Evolutionary conservation across 2,113 vertebrate species (phyloP).

Genomic region (Microtus ochrogaster): DNA sequence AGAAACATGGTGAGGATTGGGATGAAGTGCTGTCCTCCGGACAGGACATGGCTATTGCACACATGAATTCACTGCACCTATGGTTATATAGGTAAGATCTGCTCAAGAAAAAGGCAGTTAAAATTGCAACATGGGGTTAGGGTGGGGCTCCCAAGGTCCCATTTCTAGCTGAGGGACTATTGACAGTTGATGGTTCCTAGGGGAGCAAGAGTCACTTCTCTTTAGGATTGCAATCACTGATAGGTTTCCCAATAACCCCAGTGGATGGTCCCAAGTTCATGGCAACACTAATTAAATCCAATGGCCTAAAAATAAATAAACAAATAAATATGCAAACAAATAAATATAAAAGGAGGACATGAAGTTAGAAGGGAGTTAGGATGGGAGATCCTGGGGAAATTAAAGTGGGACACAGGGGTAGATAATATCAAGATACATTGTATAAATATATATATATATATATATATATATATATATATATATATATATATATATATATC

Average conservation of each 20-base stretch:
- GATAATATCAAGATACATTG: background rate
- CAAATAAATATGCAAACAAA: background rate
- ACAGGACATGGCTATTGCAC: background rate
- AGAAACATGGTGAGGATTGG: background rate
- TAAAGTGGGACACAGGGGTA: background rate
- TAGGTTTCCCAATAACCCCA: background rate
- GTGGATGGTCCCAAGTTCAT: background rate
- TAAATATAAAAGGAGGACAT: background rate
- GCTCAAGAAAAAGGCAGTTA: background rate
- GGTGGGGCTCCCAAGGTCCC: too few relatives aligned
- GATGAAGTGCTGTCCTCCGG: background rate
- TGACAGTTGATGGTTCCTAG: background rate
- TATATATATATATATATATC: background rate
- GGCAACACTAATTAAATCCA: background rate
- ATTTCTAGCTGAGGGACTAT: background rate
- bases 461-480: too few relatives aligned
- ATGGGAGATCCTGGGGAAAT: background rate
- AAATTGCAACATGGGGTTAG: background rate
- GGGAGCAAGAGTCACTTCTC: background rate
- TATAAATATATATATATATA: background rate
- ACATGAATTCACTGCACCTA: background rate
- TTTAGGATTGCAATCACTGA: background rate
- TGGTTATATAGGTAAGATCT: background rate
- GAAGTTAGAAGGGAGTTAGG: background rate
- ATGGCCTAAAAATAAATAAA: background rate